These are phyloP conservation scores for Drosophila micromelanica DNA, from an alignment of 1,140 invertebrate genomes.

Conservation along the genomic window DNA sequence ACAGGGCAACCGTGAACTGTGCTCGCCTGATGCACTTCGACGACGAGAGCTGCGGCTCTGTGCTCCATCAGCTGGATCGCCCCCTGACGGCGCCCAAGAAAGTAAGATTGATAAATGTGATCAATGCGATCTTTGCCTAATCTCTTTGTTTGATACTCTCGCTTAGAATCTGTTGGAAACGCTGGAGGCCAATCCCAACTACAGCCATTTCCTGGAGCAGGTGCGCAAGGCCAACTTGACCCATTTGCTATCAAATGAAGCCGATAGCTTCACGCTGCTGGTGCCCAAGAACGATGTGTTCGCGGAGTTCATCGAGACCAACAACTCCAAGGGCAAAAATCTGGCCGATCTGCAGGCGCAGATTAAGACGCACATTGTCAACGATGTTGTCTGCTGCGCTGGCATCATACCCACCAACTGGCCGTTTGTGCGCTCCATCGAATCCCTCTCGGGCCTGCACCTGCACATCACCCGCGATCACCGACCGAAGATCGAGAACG, in stretches of 20 bases:
- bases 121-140: neutral
- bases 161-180: conserved; percentile 69
- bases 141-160: too few relatives aligned
- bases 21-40: conserved; percentile 87
- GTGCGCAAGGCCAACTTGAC: conserved; percentile 79
- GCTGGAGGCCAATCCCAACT: conserved; percentile 77
- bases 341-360: conserved; percentile 62
- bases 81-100: conserved; percentile 85
- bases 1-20: conserved; percentile 87
- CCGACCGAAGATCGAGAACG: conserved; percentile 86
- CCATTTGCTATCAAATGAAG: conserved; percentile 65
- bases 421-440: conserved; percentile 86
- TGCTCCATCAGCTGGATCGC: conserved; percentile 87
- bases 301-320: conserved; percentile 82
- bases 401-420: conserved; percentile 86
- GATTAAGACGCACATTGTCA: conserved; percentile 80
- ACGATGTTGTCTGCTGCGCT: conserved; percentile 87
- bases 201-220: conserved; percentile 79
- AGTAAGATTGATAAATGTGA: conserved; percentile 38
- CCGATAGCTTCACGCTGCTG: conserved; percentile 85
- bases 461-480: conserved; percentile 85
- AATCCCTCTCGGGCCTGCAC: conserved; percentile 84
- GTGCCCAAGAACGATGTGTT: conserved; percentile 89
- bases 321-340: conserved; percentile 42
- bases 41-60: conserved; percentile 87